phyloP scores from a whole-genome alignment of 1,140 invertebrate genomes.

The Drosophila nigromelanica region DNA sequence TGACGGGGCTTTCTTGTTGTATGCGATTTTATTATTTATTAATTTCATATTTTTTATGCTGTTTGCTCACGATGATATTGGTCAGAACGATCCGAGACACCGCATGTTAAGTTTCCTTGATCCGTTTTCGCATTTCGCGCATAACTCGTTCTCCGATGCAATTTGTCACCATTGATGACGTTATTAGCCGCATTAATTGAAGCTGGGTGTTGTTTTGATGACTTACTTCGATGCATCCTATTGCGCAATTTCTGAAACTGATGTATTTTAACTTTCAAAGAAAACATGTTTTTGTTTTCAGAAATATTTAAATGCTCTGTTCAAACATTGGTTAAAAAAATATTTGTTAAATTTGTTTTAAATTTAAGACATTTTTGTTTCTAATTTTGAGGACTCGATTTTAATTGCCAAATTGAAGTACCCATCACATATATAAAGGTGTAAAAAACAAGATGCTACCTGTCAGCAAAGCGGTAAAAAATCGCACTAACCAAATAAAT shows the following conservation, averaged over 20 bases:
- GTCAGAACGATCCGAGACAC: conserved; percentile 5
- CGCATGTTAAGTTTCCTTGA: conserved; percentile 32
- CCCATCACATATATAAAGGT: no score
- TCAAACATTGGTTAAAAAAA: no score
- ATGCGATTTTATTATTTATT: conserved; percentile 47
- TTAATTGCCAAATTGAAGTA: no score
- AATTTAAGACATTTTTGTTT: no score
- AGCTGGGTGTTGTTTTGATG: conserved; percentile 5
- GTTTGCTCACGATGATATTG: background rate
- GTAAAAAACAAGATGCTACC: no score
- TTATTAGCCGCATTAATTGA: conserved; percentile 48
- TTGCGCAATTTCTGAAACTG: background rate
- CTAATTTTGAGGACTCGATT: no score
- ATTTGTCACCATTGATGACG: conserved; percentile 50
- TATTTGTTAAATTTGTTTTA: no score
- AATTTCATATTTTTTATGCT: conserved; percentile 50
- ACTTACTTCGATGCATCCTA: background rate
- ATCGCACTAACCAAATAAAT: no score
- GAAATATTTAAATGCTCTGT: no score
- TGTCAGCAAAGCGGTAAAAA: no score
- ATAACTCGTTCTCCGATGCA: conserved; percentile 37
- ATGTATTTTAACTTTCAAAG: no score
- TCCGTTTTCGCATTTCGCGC: conserved; percentile 44
- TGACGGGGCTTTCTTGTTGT: conserved; percentile 3
- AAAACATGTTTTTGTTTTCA: no score